Evolutionary conservation across 2,113 vertebrate species (phyloP).

Genomic region (Glareola pratincola): DNA sequence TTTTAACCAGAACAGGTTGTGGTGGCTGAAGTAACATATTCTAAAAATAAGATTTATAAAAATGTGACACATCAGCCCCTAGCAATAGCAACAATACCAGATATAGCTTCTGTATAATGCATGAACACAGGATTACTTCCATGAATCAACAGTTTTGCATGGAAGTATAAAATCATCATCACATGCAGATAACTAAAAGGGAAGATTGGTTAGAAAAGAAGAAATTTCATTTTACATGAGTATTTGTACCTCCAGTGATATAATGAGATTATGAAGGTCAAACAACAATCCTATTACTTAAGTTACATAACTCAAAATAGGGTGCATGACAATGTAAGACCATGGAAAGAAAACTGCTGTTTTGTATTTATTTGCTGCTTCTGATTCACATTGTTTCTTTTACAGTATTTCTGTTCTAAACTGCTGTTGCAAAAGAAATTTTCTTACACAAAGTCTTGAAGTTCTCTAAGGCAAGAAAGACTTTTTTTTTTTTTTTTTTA

Average conservation of each 20-base stretch:
- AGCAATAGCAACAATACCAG: constrained; percentile 34
- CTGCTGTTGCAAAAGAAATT: background rate
- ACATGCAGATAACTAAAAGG: background rate
- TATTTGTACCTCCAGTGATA: background rate
- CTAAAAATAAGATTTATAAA: constrained; percentile 36
- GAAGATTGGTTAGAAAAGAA: background rate
- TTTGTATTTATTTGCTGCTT: background rate
- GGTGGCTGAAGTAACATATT: constrained; percentile 27
- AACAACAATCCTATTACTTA: constrained; percentile 19
- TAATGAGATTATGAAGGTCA: constrained; percentile 26
- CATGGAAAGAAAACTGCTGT: background rate
- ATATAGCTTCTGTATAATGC: constrained; percentile 35
- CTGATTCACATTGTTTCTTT: background rate
- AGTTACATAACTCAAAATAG: constrained; percentile 23
- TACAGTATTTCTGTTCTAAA: background rate
- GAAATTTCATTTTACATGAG: background rate
- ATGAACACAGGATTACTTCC: constrained; percentile 38
- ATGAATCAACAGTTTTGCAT: constrained; percentile 44
- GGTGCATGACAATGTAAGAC: background rate
- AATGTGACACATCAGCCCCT: constrained; percentile 24
- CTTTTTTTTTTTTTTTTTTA: background rate
- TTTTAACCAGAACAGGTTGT: constrained; percentile 25
- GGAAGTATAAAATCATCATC: background rate
- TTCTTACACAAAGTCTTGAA: background rate
- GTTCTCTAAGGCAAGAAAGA: background rate